Conservation (phyloP, 2,797 vertebrate genomes). For the Lithobates pipiens region DNA sequence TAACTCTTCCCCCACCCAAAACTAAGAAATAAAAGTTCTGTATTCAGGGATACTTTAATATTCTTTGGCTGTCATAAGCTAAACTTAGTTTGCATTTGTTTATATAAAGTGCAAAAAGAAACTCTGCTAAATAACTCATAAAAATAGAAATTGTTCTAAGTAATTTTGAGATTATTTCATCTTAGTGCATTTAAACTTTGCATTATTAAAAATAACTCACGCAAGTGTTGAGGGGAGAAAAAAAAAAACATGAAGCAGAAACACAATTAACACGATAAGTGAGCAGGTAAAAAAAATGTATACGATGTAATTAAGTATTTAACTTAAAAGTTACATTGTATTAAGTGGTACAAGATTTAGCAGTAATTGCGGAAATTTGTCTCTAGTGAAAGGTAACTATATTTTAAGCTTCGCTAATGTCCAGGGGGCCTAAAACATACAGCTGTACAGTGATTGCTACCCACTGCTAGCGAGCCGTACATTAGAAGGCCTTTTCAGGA, state of each 20-base stretch:
- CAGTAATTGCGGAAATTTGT: slow-evolving; percentile 47
- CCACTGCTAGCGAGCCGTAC: background rate
- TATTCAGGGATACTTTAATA: too few relatives aligned
- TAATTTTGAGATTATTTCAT: background rate
- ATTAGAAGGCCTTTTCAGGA: slow-evolving; percentile 17
- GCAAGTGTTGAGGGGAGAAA: background rate
- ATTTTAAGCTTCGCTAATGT: background rate
- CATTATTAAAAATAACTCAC: background rate
- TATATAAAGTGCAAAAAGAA: too few relatives aligned
- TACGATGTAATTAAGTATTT: slow-evolving; percentile 17
- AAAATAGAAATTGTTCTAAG: too few relatives aligned
- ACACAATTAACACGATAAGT: background rate
- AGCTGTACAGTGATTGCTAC: slow-evolving; percentile 5
- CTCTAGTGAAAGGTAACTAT: slow-evolving; percentile 31
- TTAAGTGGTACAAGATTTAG: background rate
- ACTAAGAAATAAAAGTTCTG: too few relatives aligned
- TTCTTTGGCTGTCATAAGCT: too few relatives aligned
- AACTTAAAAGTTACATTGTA: slow-evolving; percentile 45
- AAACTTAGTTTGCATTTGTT: too few relatives aligned
- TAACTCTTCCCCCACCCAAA: too few relatives aligned
- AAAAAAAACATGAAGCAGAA: background rate
- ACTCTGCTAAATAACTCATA: too few relatives aligned
- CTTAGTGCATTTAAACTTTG: background rate
- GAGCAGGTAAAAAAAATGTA: background rate
- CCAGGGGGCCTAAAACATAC: background rate